Evolutionary conservation across 2,113 vertebrate species (phyloP), one percentile per base, ranked within the genome.

Genomic region (Periophthalmodon schlosseri): DNA sequence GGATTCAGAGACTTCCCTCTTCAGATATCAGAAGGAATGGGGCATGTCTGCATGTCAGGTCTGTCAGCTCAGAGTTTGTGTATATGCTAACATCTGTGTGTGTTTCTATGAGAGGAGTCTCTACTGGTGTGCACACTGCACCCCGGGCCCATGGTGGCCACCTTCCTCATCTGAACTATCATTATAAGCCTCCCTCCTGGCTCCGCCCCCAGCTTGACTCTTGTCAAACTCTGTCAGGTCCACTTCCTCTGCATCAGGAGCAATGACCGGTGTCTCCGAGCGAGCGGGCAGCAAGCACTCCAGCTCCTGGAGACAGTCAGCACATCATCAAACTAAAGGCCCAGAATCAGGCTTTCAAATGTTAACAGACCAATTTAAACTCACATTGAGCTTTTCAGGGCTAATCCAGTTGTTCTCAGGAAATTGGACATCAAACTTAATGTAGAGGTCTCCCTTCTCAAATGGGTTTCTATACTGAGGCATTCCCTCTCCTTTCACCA

Each of bases 351-450:
- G 7, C 20, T 24, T 14, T 5, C 12, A 14, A 34, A 34, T 34
- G 7, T 0, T 15, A n/a, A 49, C 11, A 5, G 64, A 7, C 52
- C 0, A 0, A 49, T 4, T 12, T 28, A 0, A 21, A 94, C 96
- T 96, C 86, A 99, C 98, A 83, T 96, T 95, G 78, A 99, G 94
- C 84, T 99, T 99, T 74, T 98, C 97, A n/a, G 95, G 94, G 89
- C 95, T 96, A 86, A 99, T 98, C 97, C 97, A 99, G 93, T 99
- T 99, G 87, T 97, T 98, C 88, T 98, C 96, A 71, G 97, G 98
- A 91, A 99, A 99, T 78, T 97, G 95, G 75, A 99, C 97, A 0
- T 99, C 97, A 91, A 99, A 99, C 80, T 99, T 99, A 82, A 99
- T 93, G 88, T 96, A 99, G 76, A 99, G 95, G 91, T 99, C 97